These are phyloP conservation scores for Cranoglanis bouderius DNA, from an alignment of 2,113 vertebrate species.

Conservation along the genomic window DNA sequence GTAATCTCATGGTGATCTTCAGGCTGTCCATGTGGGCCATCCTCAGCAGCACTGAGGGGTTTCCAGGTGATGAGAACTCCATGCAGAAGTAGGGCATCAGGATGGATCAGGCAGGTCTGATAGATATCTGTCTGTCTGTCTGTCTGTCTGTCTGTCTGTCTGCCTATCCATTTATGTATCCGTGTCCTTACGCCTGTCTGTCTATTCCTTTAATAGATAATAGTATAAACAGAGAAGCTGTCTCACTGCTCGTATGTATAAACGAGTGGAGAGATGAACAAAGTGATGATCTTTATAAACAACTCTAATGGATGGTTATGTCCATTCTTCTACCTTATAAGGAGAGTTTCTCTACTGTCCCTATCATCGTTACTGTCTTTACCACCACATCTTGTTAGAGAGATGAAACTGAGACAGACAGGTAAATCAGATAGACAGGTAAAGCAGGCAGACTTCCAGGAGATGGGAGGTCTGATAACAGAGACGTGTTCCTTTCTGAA, in stretches of 20 bases:
- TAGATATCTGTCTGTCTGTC: not conserved
- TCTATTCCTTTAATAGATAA: not conserved
- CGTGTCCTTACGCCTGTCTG: not conserved
- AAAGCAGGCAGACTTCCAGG: not conserved
- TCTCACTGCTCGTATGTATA: not conserved
- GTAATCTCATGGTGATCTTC: too few relatives aligned
- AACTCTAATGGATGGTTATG: not conserved
- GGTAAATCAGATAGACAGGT: not conserved
- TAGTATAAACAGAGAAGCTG: not conserved
- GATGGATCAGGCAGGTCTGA: too few relatives aligned
- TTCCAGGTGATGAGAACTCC: too few relatives aligned
- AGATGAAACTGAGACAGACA: not conserved
- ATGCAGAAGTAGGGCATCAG: too few relatives aligned
- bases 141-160: not conserved
- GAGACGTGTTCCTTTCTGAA: too few relatives aligned
- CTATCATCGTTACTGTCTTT: not conserved
- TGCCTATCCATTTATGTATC: not conserved
- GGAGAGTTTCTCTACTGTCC: not conserved
- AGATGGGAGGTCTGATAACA: too few relatives aligned
- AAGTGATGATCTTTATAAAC: not conserved
- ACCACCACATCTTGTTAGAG: not conserved
- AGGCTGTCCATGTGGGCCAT: too few relatives aligned
- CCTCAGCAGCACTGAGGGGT: too few relatives aligned
- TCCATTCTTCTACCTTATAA: not conserved
- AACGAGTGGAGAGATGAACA: not conserved